Evolutionary conservation across 1,140 invertebrate genomes (phyloP), one percentile per base, ranked within the genome.

Genomic region (Epicauta chinensis): DNA sequence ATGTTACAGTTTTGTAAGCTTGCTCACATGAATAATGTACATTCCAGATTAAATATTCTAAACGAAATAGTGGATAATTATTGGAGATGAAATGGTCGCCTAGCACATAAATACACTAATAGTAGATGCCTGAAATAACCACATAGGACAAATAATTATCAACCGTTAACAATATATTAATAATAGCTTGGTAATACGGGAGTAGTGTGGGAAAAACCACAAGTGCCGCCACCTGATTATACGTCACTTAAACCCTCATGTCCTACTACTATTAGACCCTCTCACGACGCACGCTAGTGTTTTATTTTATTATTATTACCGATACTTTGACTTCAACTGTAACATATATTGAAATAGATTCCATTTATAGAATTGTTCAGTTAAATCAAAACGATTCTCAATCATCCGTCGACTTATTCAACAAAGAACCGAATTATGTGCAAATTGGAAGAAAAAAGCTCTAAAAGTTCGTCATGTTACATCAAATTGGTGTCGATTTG

Each of bases 211-310:
- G 66, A 68, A 63, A 62, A 52, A 44, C 57, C 57, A 62, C 66
- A 68, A 66, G 64, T 68, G 66, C 47, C 59, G 57, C 63, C 66
- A 68, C 59, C 66, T 68, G 66, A 68, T 68, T 68, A 68, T 68
- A 66, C 59, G 63, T 65, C 63, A 59, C 60, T 68, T 60, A 62
- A 65, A 63, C 61, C 60, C 56, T 52, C 61, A 56, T 60, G 53
- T 55, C 60, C 59, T 61, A 60, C 61, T 62, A 56, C 55, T 63
- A 62, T 65, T 65, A 62, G 54, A 59, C 32, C 54, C 44, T 47
- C 51, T 59, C 46, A 15, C 36, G 51, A 49, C 59, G 55, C 62
- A 64, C 62, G 62, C 58, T 56, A 61, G 10, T 40, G 12, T 49
- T 49, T 49, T 47, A 47, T 49, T 49, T 49, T 39, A 49, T 31